phyloP scores from a whole-genome alignment of 2,797 vertebrate species.

The Tamandua tetradactyla region DNA sequence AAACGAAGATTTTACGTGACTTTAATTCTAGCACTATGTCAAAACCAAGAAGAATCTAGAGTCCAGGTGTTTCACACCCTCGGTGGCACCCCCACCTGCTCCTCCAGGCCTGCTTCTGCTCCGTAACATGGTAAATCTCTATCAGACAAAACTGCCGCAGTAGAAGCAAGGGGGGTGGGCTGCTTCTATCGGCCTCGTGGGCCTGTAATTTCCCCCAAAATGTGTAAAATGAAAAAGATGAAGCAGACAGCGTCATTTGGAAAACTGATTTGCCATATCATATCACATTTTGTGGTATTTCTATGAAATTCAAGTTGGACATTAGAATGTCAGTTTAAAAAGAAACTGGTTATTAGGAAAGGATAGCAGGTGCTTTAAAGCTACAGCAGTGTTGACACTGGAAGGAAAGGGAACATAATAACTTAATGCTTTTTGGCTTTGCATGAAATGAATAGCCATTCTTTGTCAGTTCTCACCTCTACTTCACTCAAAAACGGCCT shows the following conservation, averaged over 20 bases:
- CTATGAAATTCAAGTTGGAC: conserved; percentile 82
- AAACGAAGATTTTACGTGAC: neutral
- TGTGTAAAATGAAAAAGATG: conserved; percentile 62
- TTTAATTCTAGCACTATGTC: neutral
- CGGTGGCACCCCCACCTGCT: too few relatives aligned
- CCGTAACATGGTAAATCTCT: neutral
- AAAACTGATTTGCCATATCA: conserved; percentile 79
- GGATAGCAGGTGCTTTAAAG: conserved; percentile 86
- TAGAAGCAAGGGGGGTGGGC: neutral
- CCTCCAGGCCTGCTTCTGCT: neutral
- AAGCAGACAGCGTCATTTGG: conserved; percentile 75
- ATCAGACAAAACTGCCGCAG: neutral
- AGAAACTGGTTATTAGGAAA: conserved; percentile 87
- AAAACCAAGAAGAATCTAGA: neutral
- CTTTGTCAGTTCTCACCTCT: conserved; percentile 85
- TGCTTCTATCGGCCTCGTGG: neutral
- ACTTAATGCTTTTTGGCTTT: conserved; percentile 83
- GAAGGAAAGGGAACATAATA: conserved; percentile 84
- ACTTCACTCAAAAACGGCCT: conserved; percentile 80
- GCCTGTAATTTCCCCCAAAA: conserved; percentile 49
- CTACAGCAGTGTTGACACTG: conserved; percentile 83
- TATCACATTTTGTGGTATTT: conserved; percentile 81
- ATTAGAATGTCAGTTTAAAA: conserved; percentile 86
- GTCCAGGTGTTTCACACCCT: neutral
- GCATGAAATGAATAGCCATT: conserved; percentile 84